Conservation (phyloP, 1,140 invertebrate species). For the Drosophila lowei region DNA sequence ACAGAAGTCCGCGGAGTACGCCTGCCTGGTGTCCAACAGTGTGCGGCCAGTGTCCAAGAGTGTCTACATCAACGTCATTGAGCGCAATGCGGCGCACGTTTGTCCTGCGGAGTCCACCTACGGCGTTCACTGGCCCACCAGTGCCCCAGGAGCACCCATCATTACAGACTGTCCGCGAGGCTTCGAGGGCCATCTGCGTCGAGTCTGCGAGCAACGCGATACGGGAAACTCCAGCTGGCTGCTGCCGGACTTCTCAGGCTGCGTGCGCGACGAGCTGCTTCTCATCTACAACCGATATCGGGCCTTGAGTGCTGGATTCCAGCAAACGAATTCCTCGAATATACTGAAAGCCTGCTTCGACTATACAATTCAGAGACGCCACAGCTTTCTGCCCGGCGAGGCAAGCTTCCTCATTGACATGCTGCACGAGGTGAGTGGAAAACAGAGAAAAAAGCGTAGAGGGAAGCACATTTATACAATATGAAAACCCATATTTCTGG, state of each 20-base stretch:
- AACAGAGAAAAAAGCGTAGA: not conserved
- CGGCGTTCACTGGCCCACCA: constrained; percentile 86
- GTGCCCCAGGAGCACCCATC: constrained; percentile 86
- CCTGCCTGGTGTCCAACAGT: constrained; percentile 85
- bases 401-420: constrained; percentile 81
- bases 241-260: constrained; percentile 89
- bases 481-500: not conserved
- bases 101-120: constrained; percentile 84
- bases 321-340: constrained; percentile 85
- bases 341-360: constrained; percentile 83
- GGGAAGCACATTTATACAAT: too few relatives aligned
- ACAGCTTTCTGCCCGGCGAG: constrained; percentile 77
- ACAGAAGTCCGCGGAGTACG: constrained; percentile 87
- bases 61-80: constrained; percentile 86
- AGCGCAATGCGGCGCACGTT: constrained; percentile 85
- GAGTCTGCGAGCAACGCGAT: constrained; percentile 86
- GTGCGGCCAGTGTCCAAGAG: constrained; percentile 85
- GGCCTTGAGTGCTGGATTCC: constrained; percentile 87
- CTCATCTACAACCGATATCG: constrained; percentile 87
- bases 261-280: constrained; percentile 87
- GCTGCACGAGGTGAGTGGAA: constrained; percentile 75
- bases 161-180: constrained; percentile 86
- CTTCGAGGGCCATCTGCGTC: constrained; percentile 83
- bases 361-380: constrained; percentile 71
- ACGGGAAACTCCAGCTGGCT: constrained; percentile 87